A percentile compares a stretch with the other conserved stretches of the same genome.
These are phyloP conservation scores for Mythimna loreyi DNA, from an alignment of 2,888 invertebrate genomes.

Conservation along the genomic window DNA sequence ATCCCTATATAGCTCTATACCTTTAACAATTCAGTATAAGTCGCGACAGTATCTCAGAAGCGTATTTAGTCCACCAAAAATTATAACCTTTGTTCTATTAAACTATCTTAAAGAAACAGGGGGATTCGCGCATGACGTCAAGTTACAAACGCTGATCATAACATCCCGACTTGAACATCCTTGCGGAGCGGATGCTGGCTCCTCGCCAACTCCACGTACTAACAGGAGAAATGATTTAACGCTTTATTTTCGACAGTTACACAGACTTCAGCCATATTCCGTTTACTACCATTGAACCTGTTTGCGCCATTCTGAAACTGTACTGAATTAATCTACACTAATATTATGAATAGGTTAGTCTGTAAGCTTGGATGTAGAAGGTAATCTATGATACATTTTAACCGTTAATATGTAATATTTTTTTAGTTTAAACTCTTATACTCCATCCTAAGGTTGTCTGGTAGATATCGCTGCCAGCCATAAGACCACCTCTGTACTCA, in stretches of 20 bases:
- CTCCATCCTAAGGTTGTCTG: too few species aligned
- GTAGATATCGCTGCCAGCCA: too few species aligned
- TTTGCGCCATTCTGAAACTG: constrained; percentile 2
- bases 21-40: too few species aligned
- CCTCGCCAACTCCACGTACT: constrained; percentile 53
- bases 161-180: constrained; percentile 61
- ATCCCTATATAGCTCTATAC: too few species aligned
- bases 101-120: constrained; percentile 6
- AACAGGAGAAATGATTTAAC: constrained; percentile 62
- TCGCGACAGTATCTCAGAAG: too few species aligned
- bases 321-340: background rate
- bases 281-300: constrained; percentile 32
- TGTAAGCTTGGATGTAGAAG: background rate
- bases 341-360: background rate
- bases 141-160: constrained; percentile 52
- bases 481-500: too few species aligned
- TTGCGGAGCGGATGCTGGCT: constrained; percentile 63
- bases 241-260: constrained; percentile 63
- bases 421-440: too few species aligned
- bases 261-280: constrained; percentile 36
- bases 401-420: too few species aligned
- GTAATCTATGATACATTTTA: background rate
- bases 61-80: background rate
- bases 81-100: background rate
- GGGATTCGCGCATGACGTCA: constrained; percentile 52